Evolutionary conservation across 2,113 vertebrate genomes (phyloP).

Genomic region (Eretmochelys imbricata): DNA sequence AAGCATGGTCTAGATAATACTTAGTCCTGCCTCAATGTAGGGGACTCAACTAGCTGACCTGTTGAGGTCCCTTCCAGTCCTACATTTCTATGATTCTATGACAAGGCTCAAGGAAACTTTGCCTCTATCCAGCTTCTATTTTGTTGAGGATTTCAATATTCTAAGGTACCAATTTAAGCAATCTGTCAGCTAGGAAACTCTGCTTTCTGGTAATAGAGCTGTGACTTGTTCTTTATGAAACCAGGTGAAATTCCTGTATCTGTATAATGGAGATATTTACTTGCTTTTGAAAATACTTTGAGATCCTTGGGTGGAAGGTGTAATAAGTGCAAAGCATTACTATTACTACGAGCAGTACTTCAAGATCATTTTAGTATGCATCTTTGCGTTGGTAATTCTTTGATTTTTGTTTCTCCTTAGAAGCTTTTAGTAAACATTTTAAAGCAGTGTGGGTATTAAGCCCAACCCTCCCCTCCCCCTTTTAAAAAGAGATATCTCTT

Average conservation of each 20-base stretch:
- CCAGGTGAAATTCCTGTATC: neutral
- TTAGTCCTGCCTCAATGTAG: neutral
- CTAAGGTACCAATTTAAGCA: slow-evolving; percentile 62
- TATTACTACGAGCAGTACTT: neutral
- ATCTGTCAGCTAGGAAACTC: neutral
- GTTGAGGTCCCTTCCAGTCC: neutral
- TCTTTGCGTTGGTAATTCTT: neutral
- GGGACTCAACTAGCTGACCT: neutral
- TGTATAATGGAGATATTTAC: neutral
- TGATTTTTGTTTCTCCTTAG: neutral
- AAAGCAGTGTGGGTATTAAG: neutral
- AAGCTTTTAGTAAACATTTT: neutral
- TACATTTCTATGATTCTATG: neutral
- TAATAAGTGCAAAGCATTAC: neutral
- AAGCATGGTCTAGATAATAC: neutral
- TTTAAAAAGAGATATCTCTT: neutral
- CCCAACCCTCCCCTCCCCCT: neutral
- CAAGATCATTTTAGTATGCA: neutral
- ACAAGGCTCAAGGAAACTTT: neutral
- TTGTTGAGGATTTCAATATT: slow-evolving; percentile 51
- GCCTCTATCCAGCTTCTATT: slow-evolving; percentile 31
- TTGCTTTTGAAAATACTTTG: neutral
- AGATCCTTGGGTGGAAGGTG: neutral
- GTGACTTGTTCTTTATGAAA: neutral
- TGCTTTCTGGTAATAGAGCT: neutral